Conservation (phyloP, 2,888 invertebrate species). For the Lochmaea crataegi region DNA sequence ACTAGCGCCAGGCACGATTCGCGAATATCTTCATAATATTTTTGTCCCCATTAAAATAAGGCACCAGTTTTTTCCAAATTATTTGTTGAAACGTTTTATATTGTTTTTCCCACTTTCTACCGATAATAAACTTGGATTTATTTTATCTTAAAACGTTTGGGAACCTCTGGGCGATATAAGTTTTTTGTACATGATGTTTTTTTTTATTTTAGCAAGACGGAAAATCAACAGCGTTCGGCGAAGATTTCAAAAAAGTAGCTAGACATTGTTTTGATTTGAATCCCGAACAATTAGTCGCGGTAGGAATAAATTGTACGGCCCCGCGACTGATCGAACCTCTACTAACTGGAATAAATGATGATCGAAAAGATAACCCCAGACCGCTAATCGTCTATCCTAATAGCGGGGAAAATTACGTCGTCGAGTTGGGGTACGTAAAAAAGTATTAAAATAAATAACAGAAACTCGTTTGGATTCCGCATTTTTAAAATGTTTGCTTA, state of each 20-base stretch:
- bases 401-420: slow-evolving; percentile 85
- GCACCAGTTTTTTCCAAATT: too few relatives aligned
- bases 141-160: too few relatives aligned
- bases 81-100: too few relatives aligned
- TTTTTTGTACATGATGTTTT: too few relatives aligned
- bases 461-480: slow-evolving; percentile 13
- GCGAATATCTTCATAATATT: too few relatives aligned
- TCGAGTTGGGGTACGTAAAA: slow-evolving; percentile 72
- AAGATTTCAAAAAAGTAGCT: slow-evolving; percentile 80
- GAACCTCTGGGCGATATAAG: too few relatives aligned
- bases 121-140: too few relatives aligned
- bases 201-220: slow-evolving; percentile 68
- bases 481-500: neutral
- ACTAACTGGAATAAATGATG: slow-evolving; percentile 69
- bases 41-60: too few relatives aligned
- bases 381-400: slow-evolving; percentile 93
- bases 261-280: slow-evolving; percentile 71
- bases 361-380: slow-evolving; percentile 66
- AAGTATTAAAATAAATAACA: neutral
- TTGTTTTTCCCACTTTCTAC: too few relatives aligned
- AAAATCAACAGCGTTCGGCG: slow-evolving; percentile 80
- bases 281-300: slow-evolving; percentile 81
- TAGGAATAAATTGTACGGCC: slow-evolving; percentile 90
- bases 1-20: too few relatives aligned
- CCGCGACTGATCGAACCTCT: slow-evolving; percentile 74